Percentiles rank a stretch among this genome's conserved stretches.
phyloP scores from a whole-genome alignment of 2,888 invertebrate genomes.

The Archips xylosteana region DNA sequence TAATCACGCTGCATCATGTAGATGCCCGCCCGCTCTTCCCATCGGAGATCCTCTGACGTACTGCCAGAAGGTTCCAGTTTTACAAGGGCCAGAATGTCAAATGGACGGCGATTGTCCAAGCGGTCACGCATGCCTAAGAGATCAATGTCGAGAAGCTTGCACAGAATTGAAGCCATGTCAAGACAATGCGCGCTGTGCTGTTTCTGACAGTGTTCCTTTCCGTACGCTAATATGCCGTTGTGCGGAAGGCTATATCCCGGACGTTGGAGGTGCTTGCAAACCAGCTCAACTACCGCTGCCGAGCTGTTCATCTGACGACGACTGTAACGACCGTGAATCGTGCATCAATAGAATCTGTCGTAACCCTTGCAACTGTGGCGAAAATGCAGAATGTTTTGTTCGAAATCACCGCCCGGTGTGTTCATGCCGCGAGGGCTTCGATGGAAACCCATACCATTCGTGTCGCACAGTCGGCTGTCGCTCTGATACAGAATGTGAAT shows the following conservation, averaged over 20 bases:
- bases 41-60: constrained; percentile 92
- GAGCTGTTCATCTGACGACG: constrained; percentile 92
- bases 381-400: constrained; percentile 92
- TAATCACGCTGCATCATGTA: constrained; percentile 93
- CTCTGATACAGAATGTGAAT: constrained; percentile 93
- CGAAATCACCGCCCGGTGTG: constrained; percentile 94
- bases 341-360: constrained; percentile 95
- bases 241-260: constrained; percentile 93
- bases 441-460: constrained; percentile 93
- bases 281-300: constrained; percentile 89
- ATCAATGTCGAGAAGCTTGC: constrained; percentile 92
- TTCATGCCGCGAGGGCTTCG: constrained; percentile 93
- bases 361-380: constrained; percentile 95
- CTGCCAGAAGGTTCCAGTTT: constrained; percentile 85
- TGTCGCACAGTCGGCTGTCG: constrained; percentile 94
- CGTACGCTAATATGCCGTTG: constrained; percentile 95
- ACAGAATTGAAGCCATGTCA: constrained; percentile 91
- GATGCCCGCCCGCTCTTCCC: constrained; percentile 92
- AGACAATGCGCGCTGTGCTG: constrained; percentile 91
- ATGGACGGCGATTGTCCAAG: constrained; percentile 93
- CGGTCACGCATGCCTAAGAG: constrained; percentile 92
- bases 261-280: constrained; percentile 91
- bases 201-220: constrained; percentile 93
- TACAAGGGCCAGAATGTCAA: constrained; percentile 88
- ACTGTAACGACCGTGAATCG: constrained; percentile 92